These are phyloP conservation scores for Triplophysa siluroides DNA, from an alignment of 2,113 vertebrate species.

Conservation along the genomic window DNA sequence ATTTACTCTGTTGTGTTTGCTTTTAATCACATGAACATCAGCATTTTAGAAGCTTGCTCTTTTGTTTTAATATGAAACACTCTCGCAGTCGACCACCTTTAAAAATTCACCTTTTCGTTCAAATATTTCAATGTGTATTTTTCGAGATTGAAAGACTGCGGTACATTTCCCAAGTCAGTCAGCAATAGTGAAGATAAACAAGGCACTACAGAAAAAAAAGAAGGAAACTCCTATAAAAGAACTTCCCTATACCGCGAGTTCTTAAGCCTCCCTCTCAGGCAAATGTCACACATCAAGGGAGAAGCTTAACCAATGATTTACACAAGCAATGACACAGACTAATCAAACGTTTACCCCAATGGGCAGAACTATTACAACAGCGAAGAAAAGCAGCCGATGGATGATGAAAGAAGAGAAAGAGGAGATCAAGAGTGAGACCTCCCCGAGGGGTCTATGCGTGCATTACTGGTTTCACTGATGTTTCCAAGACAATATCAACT, in stretches of 20 bases:
- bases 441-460: neutral
- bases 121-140: conserved; percentile 18
- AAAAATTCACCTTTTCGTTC: neutral
- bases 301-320: conserved; percentile 12
- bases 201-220: neutral
- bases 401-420: neutral
- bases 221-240: neutral
- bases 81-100: neutral
- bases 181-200: neutral
- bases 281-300: conserved; percentile 14
- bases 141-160: neutral
- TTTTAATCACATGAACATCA: no score
- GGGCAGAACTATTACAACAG: conserved; percentile 8
- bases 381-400: neutral
- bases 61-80: neutral
- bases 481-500: neutral
- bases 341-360: conserved; percentile 12
- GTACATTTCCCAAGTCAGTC: neutral
- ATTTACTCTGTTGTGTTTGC: neutral
- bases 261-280: neutral
- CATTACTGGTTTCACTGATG: conserved; percentile 2
- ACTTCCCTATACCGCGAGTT: neutral
- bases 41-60: no score
- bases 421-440: neutral
- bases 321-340: neutral